phyloP scores from a whole-genome alignment of 2,113 vertebrate species.

The Zingel zingel region DNA sequence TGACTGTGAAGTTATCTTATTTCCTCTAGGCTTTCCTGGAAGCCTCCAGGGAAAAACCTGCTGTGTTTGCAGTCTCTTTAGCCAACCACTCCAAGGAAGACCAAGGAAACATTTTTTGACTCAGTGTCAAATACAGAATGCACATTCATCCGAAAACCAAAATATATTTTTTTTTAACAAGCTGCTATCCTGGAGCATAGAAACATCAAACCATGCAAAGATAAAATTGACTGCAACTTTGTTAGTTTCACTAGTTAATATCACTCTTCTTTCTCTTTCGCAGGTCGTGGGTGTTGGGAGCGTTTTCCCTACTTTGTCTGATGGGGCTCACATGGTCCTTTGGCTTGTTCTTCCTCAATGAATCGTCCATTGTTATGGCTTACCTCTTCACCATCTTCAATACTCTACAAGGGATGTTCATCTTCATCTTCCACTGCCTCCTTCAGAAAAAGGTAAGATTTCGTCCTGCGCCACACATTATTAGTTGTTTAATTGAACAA shows the following conservation, averaged over 20 bases:
- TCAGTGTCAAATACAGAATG: conserved; percentile 27
- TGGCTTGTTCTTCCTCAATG: conserved; percentile 94
- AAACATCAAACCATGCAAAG: background rate
- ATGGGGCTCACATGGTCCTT: conserved; percentile 97
- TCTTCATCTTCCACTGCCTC: conserved; percentile 99
- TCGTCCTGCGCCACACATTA: background rate
- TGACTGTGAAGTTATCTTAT: conserved; percentile 75
- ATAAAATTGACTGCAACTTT: background rate
- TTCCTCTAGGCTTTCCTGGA: conserved; percentile 75
- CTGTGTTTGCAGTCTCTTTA: conserved; percentile 57
- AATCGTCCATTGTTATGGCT: conserved; percentile 96
- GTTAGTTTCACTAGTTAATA: background rate
- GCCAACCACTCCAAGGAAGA: conserved; percentile 48
- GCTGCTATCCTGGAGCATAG: conserved; percentile 5
- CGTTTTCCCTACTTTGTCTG: conserved; percentile 94
- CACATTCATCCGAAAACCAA: conserved; percentile 30
- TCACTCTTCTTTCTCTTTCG: conserved; percentile 66
- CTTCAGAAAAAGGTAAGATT: conserved; percentile 96
- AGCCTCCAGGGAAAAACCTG: conserved; percentile 61
- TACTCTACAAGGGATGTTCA: conserved; percentile 98
- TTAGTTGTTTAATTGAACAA: background rate
- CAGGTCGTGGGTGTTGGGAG: conserved; percentile 98
- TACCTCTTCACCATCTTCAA: conserved; percentile 99
- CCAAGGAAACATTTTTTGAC: conserved; percentile 41
- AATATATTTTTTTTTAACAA: conserved; percentile 24